A percentile compares a stretch with the other conserved stretches of the same genome.
Evolutionary conservation across 35 echinoderm and acorn worm genomes (phyloP).

Genomic region (Patiria miniata): DNA sequence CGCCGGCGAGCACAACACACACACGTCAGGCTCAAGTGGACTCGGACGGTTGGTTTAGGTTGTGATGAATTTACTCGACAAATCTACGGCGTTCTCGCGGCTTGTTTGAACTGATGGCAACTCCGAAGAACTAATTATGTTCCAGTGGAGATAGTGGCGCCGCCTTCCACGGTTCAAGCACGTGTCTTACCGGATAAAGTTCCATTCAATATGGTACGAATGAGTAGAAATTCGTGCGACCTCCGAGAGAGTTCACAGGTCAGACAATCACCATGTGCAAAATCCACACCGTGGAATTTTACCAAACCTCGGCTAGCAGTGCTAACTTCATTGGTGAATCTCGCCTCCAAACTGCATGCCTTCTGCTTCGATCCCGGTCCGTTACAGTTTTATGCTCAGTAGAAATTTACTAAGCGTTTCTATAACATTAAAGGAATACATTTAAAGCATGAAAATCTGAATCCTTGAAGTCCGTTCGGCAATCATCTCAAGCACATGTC

Average conservation of each 20-base stretch:
- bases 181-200: slow-evolving; percentile 5
- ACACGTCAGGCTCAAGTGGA: neutral
- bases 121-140: neutral
- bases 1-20: neutral
- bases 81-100: neutral
- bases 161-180: neutral
- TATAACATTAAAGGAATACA: neutral
- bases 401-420: neutral
- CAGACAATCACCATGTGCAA: neutral
- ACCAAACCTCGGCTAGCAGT: slow-evolving; percentile 25
- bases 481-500: slow-evolving; percentile 3
- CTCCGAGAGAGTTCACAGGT: neutral
- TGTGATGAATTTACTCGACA: neutral
- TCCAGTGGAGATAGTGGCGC: neutral
- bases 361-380: neutral
- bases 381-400: neutral
- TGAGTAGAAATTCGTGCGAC: neutral
- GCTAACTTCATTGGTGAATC: slow-evolving; percentile 21
- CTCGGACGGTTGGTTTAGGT: neutral
- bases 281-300: slow-evolving; percentile 11
- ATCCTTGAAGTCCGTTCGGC: neutral
- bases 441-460: neutral
- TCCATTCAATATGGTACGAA: slow-evolving; percentile 15
- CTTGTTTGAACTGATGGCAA: neutral
- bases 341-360: slow-evolving; percentile 1